Evolutionary conservation across 2,888 invertebrate species (phyloP).

Genomic region (Neocrepidodera transversa): DNA sequence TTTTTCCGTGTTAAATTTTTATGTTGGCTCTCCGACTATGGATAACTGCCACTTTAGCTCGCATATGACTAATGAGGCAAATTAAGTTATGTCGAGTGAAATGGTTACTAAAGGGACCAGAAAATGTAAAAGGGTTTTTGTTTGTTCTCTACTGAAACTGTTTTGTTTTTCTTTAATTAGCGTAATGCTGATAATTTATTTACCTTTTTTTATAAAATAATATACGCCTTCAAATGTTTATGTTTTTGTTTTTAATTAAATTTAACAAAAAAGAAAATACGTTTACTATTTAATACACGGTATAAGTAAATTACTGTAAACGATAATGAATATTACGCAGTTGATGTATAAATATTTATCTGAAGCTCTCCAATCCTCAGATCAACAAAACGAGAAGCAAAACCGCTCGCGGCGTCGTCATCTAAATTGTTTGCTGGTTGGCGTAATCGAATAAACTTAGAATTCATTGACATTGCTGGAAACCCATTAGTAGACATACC

Average conservation of each 20-base stretch:
- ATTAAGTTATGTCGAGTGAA: constrained; percentile 22
- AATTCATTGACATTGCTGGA: constrained; percentile 56
- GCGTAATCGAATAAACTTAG: constrained; percentile 51
- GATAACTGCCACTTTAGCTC: constrained; percentile 6
- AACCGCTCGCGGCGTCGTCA: constrained; percentile 8
- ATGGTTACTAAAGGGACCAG: constrained; percentile 15
- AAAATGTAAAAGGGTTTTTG: constrained; percentile 26
- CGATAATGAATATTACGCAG: constrained; percentile 5
- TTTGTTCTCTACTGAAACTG: constrained; percentile 17
- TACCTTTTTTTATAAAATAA: too few species aligned
- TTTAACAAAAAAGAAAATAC: too few species aligned
- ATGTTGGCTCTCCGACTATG: background rate
- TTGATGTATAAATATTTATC: constrained; percentile 21
- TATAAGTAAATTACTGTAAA: background rate
- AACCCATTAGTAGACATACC: constrained; percentile 56
- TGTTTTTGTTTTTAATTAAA: too few species aligned
- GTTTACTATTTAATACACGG: too few species aligned
- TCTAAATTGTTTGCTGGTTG: constrained; percentile 23
- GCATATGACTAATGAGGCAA: constrained; percentile 24
- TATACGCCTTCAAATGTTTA: too few species aligned
- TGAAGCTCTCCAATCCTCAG: background rate
- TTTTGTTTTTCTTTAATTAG: constrained; percentile 27
- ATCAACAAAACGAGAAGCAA: constrained; percentile 6
- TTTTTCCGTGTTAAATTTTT: too few species aligned
- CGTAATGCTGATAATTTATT: constrained; percentile 5